Evolutionary conservation across 2,113 vertebrate genomes (phyloP).

Genomic region (Eidolon helvum): DNA sequence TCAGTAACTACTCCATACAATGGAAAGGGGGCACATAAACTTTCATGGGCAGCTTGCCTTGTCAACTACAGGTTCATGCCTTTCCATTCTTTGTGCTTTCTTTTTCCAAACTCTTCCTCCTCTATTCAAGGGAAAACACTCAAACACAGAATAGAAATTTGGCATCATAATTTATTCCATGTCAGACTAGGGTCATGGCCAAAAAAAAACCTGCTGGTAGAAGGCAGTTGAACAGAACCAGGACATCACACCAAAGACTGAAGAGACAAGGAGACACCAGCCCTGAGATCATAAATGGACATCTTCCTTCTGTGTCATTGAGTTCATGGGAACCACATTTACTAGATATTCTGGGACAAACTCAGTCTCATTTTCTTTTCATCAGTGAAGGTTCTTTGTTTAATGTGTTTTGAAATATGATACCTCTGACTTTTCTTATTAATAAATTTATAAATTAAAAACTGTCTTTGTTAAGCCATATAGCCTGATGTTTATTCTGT

Average conservation of each 20-base stretch:
- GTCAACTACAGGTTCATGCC: neutral
- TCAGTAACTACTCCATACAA: neutral
- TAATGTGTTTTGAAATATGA: neutral
- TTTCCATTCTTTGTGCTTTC: neutral
- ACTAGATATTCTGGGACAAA: neutral
- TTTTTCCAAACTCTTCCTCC: neutral
- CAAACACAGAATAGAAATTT: neutral
- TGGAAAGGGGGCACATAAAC: neutral
- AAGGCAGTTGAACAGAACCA: neutral
- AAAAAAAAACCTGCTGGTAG: neutral
- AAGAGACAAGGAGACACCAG: neutral
- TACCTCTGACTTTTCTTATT: neutral
- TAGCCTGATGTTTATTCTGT: neutral
- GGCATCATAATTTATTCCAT: neutral
- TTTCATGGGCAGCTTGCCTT: neutral
- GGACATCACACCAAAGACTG: neutral
- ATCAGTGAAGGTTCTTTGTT: neutral
- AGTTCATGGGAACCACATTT: neutral
- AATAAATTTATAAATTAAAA: constrained; percentile 16
- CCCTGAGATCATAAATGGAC: neutral
- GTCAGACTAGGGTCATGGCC: neutral
- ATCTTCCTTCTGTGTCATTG: neutral
- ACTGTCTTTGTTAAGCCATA: neutral
- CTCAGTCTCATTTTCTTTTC: neutral
- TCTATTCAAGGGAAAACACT: neutral